These are phyloP conservation scores for Sparus aurata DNA, from an alignment of 2,797 vertebrate species.

Conservation along the genomic window DNA sequence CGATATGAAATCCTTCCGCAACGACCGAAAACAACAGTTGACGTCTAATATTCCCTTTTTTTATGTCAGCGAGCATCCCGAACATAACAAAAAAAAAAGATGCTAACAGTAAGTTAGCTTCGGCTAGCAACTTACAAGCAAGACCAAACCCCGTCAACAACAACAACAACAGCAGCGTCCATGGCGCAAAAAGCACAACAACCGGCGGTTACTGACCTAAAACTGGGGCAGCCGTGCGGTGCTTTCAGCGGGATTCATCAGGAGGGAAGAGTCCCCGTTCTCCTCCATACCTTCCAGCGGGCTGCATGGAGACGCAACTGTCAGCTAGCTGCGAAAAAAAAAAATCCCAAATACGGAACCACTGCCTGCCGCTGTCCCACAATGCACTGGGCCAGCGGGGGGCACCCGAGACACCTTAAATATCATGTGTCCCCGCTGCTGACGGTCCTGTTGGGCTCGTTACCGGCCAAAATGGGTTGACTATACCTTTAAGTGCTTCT, in stretches of 20 bases:
- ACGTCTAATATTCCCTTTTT: not conserved
- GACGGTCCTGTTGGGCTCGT: not conserved
- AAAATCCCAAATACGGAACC: constrained; percentile 65
- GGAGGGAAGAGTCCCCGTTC: constrained; percentile 61
- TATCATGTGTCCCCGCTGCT: constrained; percentile 14
- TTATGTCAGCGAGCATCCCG: constrained; percentile 19
- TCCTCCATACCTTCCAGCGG: constrained; percentile 70
- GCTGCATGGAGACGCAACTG: constrained; percentile 60
- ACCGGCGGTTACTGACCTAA: constrained; percentile 62
- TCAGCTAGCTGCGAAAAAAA: constrained; percentile 47
- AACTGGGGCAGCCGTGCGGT: constrained; percentile 40
- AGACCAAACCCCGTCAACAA: constrained; percentile 40
- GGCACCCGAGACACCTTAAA: constrained; percentile 41
- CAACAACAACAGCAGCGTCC: constrained; percentile 9
- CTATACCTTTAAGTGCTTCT: constrained; percentile 1
- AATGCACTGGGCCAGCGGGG: constrained; percentile 75
- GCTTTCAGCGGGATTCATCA: constrained; percentile 51
- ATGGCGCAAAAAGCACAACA: not conserved
- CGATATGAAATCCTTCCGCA: not conserved
- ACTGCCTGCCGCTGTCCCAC: constrained; percentile 77
- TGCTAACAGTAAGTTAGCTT: constrained; percentile 69
- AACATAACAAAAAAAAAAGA: not conserved
- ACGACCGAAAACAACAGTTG: not conserved
- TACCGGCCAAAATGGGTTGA: not conserved
- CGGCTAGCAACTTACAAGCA: constrained; percentile 65